Evolutionary conservation across 2,888 invertebrate genomes (phyloP).

Genomic region (Dermolepida albohirtum): DNA sequence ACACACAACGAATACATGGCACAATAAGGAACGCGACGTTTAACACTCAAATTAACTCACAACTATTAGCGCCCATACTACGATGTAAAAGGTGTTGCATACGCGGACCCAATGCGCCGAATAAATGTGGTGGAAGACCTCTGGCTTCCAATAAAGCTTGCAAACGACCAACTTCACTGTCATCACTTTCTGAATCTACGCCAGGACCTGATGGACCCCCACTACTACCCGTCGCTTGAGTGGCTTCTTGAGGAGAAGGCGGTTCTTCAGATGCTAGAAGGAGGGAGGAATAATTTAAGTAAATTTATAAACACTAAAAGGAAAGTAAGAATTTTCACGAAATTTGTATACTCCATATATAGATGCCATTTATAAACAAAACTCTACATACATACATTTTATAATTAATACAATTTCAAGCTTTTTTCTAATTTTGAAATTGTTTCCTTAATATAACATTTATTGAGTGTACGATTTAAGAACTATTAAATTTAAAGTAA

Average conservation of each 20-base stretch:
- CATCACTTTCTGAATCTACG: slow-evolving; percentile 84
- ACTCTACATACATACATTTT: too few relatives aligned
- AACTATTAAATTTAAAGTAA: too few relatives aligned
- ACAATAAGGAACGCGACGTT: not conserved
- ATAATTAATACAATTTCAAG: too few relatives aligned
- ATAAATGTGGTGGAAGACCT: slow-evolving; percentile 95
- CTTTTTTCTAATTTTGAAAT: too few relatives aligned
- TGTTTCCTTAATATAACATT: too few relatives aligned
- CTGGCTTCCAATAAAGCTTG: slow-evolving; percentile 95
- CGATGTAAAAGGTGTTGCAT: slow-evolving; percentile 97
- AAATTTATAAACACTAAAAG: too few relatives aligned
- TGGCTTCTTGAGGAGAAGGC: slow-evolving; percentile 63
- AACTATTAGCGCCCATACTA: slow-evolving; percentile 89
- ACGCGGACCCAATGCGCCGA: slow-evolving; percentile 94
- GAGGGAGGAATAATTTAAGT: slow-evolving; percentile 33
- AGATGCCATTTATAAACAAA: too few relatives aligned
- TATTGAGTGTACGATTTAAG: too few relatives aligned
- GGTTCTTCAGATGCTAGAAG: slow-evolving; percentile 61
- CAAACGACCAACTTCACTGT: slow-evolving; percentile 94
- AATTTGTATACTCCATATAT: too few relatives aligned
- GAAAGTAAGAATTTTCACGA: not conserved
- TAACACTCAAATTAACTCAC: slow-evolving; percentile 62
- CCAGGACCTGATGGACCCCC: slow-evolving; percentile 63
- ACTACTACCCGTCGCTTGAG: slow-evolving; percentile 59
- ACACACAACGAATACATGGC: not conserved